phyloP scores from a whole-genome alignment of 2,888 invertebrate genomes.

The Trachelus stipa region DNA sequence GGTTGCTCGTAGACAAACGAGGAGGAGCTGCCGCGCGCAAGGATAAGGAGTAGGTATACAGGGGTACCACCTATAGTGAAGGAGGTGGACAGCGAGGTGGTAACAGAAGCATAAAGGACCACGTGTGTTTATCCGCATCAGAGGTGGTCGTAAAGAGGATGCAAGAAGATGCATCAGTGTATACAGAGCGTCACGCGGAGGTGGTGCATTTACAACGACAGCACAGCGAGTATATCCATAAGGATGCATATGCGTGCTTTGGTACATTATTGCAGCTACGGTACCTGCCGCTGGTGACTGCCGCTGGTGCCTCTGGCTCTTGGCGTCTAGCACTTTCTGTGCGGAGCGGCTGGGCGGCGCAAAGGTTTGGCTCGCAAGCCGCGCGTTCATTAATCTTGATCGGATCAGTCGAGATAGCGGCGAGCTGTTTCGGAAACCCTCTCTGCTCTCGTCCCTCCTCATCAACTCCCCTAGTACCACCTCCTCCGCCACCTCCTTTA shows the following conservation, averaged over 20 bases:
- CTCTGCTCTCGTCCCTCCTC: constrained; percentile 52
- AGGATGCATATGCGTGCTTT: neutral
- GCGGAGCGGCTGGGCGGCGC: constrained; percentile 46
- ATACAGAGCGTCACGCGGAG: neutral
- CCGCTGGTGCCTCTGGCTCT: constrained; percentile 16
- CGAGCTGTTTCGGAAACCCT: constrained; percentile 66
- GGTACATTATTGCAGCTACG: constrained; percentile 28
- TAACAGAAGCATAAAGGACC: neutral
- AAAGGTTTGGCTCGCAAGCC: constrained; percentile 69
- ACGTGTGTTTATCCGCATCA: neutral
- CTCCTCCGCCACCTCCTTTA: constrained; percentile 25
- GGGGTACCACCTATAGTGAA: neutral
- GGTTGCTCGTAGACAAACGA: neutral
- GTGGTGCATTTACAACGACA: neutral
- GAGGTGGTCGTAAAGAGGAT: neutral
- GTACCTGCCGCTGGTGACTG: constrained; percentile 26
- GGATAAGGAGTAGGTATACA: neutral
- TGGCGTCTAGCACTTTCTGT: neutral
- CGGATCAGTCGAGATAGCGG: constrained; percentile 66
- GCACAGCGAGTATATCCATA: neutral
- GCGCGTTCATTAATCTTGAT: constrained; percentile 70
- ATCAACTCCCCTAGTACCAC: constrained; percentile 39
- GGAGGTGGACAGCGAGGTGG: neutral
- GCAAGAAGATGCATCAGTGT: neutral
- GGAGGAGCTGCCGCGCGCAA: neutral